phyloP scores from a whole-genome alignment of 2,797 vertebrate species.

The Centropyge bicolor region DNA sequence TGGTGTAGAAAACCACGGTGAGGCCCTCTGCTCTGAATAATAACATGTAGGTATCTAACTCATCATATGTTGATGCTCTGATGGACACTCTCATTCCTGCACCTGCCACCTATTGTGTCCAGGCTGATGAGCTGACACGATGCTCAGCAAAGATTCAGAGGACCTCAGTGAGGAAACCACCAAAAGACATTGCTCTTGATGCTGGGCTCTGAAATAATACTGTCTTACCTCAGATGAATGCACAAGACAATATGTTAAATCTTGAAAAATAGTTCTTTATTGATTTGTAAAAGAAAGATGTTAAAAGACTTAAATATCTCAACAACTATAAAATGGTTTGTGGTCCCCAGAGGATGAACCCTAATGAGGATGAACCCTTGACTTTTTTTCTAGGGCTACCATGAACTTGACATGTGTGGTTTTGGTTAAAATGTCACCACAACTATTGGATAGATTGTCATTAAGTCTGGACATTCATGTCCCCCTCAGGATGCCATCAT shows the following conservation, averaged over 20 bases:
- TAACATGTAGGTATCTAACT: not conserved
- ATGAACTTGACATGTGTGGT: too few species aligned
- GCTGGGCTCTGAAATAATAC: not conserved
- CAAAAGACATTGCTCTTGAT: not conserved
- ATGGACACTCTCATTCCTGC: conserved; percentile 2
- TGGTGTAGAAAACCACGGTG: conserved; percentile 5
- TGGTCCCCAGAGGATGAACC: not conserved
- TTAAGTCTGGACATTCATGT: not conserved
- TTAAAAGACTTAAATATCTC: not conserved
- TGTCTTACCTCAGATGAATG: not conserved
- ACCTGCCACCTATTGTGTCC: not conserved
- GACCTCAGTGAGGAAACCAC: not conserved
- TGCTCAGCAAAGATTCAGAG: conserved; percentile 7
- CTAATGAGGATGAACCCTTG: not conserved
- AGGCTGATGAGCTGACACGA: conserved; percentile 1
- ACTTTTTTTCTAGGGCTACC: not conserved
- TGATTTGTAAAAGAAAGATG: not conserved
- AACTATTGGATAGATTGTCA: not conserved
- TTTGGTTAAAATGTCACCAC: too few species aligned
- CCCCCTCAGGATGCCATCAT: not conserved
- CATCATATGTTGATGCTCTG: not conserved
- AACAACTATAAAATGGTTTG: not conserved
- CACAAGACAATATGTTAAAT: not conserved
- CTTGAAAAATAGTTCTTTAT: not conserved
- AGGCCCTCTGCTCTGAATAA: conserved; percentile 18